Percentiles rank a stretch among this genome's conserved stretches.
phyloP scores from a whole-genome alignment of 2,797 vertebrate genomes.

The Xenops minutus region DNA sequence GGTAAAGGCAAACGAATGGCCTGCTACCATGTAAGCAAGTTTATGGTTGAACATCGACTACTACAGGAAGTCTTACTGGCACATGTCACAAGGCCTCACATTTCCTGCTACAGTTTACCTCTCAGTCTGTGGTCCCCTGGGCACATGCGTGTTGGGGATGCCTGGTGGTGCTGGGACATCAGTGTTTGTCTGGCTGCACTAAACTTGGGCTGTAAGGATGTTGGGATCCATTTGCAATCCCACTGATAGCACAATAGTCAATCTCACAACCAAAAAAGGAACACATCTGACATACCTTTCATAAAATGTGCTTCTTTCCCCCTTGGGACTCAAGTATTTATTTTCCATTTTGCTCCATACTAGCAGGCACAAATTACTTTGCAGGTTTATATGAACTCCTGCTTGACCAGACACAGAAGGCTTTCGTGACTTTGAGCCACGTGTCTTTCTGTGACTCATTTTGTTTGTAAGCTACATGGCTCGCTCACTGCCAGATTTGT shows the following conservation, averaged over 20 bases:
- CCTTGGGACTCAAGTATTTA: not conserved
- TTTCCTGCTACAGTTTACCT: not conserved
- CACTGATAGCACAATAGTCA: not conserved
- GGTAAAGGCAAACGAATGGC: not conserved
- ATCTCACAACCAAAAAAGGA: not conserved
- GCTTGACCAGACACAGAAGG: not conserved
- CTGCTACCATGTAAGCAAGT: not conserved
- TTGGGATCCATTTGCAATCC: not conserved
- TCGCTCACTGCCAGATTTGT: not conserved
- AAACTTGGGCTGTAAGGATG: not conserved
- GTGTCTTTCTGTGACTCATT: not conserved
- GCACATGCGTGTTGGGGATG: accelerated
- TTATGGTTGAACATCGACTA: not conserved
- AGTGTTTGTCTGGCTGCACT: not conserved
- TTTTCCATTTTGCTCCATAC: not conserved
- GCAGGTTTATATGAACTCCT: not conserved
- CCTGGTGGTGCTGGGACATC: not conserved
- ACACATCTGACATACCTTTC: not conserved
- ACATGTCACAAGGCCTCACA: not conserved
- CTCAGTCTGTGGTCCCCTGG: accelerated
- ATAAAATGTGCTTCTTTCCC: not conserved
- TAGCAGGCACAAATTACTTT: not conserved
- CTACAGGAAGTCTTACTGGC: not conserved
- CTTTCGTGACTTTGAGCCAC: not conserved
- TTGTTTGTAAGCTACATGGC: accelerated